Base-by-base conservation (phyloP, 2,797 vertebrate genomes). In the Tenualosa thibaudeaui region DNA sequence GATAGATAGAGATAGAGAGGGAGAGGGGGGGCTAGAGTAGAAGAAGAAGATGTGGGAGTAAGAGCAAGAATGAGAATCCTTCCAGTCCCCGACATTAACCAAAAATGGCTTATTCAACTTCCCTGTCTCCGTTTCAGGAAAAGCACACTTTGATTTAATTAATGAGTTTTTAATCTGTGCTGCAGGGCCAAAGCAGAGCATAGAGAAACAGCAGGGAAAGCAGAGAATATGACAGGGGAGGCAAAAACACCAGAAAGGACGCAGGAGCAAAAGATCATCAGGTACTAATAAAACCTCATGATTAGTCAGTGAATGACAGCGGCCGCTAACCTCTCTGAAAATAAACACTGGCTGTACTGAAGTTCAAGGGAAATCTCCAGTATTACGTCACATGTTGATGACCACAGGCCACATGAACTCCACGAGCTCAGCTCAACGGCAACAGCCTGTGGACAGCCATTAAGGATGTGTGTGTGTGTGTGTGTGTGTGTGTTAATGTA, bases 321-420 rank as follows among this genome's bases (percentile, higher is more conserved):
- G 37, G 31, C 15, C 31, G 12, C 13, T 6, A 37, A 75, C 31
- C 68, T 37, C 37, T 37, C 68, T 19, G 31, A 75, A 40, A 75
- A 75, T 75, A 75, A 75, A 75, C 31, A 40, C 31, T 15, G 8
- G 7, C 68, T 75, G 68, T 40, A 17, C 31, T 40, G 68, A 75
- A 75, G 68, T 75, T 75, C 68, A 75, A 75, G 68, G 68, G 37
- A 75, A 31, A 75, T 75, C 31, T 75, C 12, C 2, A 40, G 68
- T 31, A 75, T 75, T 75, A 40, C 68, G 68, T 75, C 68, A 75
- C 68, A 19, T 31, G 68, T 13, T 37, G 68, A 75, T 75, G 68
- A 75, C 68, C 68, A 40, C 68, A 40, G 31, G 68, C 68, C 68
- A 75, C 68, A 75, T 75, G 68, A 75, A 40, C 68, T 40, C 13